These are phyloP conservation scores for Plagodis pulveraria DNA, from an alignment of 2,888 invertebrate genomes.

Conservation along the genomic window DNA sequence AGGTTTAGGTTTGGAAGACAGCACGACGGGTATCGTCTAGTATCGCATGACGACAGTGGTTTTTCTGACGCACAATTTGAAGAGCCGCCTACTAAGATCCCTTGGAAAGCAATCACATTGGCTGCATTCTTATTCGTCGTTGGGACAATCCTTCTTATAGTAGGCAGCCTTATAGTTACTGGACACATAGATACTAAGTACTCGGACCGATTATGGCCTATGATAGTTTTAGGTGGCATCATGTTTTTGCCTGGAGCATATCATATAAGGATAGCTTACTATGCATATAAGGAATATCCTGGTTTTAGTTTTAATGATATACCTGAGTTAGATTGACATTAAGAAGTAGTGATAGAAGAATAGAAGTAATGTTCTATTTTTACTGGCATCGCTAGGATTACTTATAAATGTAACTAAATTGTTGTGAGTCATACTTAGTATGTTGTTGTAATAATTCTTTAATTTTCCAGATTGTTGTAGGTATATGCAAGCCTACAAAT, in stretches of 20 bases:
- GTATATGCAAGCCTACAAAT: neutral
- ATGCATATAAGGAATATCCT: conserved; percentile 92
- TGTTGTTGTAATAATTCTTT: no score
- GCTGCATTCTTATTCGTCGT: conserved; percentile 91
- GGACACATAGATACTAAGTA: conserved; percentile 94
- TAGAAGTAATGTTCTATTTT: no score
- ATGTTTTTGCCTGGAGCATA: conserved; percentile 97
- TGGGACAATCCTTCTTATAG: conserved; percentile 90
- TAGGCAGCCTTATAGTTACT: conserved; percentile 91
- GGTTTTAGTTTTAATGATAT: conserved; percentile 95
- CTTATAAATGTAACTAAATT: no score
- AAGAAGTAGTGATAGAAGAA: neutral
- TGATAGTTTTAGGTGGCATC: conserved; percentile 93
- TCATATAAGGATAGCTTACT: conserved; percentile 94
- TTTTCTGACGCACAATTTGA: conserved; percentile 90
- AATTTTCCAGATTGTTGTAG: neutral
- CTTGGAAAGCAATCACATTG: conserved; percentile 93
- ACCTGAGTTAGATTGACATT: conserved; percentile 90
- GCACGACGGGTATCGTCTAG: conserved; percentile 86
- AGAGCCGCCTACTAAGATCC: conserved; percentile 88
- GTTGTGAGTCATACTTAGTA: no score
- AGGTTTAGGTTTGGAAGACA: conserved; percentile 85
- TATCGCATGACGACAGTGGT: conserved; percentile 85
- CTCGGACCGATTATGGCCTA: conserved; percentile 94
- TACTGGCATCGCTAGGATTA: no score